Base-by-base conservation (phyloP, 2,888 invertebrate species). In the Drosophila austrosaltans region DNA sequence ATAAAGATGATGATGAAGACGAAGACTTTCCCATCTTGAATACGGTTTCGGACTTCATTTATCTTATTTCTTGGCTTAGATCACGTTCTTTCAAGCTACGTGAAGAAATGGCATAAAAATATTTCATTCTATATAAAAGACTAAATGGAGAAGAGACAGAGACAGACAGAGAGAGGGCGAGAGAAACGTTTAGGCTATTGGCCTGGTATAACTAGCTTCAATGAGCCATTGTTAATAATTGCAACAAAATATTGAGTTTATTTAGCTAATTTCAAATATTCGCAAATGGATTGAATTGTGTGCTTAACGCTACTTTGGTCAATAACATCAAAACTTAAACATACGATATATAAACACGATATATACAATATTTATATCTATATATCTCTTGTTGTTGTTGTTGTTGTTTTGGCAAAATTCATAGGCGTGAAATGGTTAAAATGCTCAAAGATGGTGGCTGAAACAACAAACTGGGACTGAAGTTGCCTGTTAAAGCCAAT, bases 11-110 rank as follows among this genome's bases (percentile, higher is more conserved):
- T 28, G 16, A 68, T 39, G 56, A 53, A 60, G 69, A 61, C 40
- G 69, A 66, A 79, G 83, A 88, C 86, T 87, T 87, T 85, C 82
- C 72, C 81, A 65, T 56, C 44, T 57, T n/a, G 53, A 58, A 58
- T 69, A 62, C 61, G 69, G 72, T 57, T 67, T 67, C 42, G 65
- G 54, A 69, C 69, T 60, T 56, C 36, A 63, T 59, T 72, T 69
- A 54, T 54, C 75, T 54, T 73, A 56, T 74, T 76, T 76, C 72
- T 89, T 89, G 48, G 82, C 89, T 88, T 90, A 82, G 90, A 90
- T 89, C 90, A 91, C 90, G 91, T 90, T 91, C 90, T 90, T 87
- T 86, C 72, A 74, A 81, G 81, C 10, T 85, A 90, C 91, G 90
- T 91, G 91, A 90, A 90, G 81, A 86, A 87, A 81, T 74, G 76